phyloP scores from a whole-genome alignment of 2,113 vertebrate genomes.

The Montifringilla adamsi region DNA sequence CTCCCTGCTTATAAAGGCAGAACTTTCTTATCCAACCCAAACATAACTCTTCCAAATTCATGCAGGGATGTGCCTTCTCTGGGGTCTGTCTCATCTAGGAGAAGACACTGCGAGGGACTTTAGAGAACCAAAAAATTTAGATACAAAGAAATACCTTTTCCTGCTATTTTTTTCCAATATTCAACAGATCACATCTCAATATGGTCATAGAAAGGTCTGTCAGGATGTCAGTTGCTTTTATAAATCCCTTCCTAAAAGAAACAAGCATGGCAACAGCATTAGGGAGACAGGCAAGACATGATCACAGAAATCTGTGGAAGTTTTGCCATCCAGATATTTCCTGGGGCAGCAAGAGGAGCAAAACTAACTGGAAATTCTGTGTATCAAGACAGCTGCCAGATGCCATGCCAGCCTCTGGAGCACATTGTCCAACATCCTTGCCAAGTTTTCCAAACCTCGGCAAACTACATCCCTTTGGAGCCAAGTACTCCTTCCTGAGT shows the following conservation, averaged over 20 bases:
- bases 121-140: background rate
- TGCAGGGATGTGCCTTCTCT: background rate
- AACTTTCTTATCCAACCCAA: background rate
- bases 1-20: background rate
- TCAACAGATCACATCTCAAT: background rate
- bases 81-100: background rate
- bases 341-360: background rate
- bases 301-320: background rate
- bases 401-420: background rate
- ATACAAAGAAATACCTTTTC: background rate
- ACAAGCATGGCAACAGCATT: background rate
- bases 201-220: background rate
- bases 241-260: background rate
- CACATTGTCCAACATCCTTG: background rate
- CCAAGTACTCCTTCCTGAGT: accelerated
- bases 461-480: background rate
- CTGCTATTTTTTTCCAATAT: background rate
- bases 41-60: background rate
- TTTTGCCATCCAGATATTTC: background rate
- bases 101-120: background rate
- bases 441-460: background rate
- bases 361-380: background rate
- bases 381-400: background rate
- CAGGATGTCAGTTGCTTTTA: background rate
- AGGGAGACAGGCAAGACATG: background rate